phyloP scores from a whole-genome alignment of 2,113 vertebrate genomes.

The Campylorhamphus procurvoides region DNA sequence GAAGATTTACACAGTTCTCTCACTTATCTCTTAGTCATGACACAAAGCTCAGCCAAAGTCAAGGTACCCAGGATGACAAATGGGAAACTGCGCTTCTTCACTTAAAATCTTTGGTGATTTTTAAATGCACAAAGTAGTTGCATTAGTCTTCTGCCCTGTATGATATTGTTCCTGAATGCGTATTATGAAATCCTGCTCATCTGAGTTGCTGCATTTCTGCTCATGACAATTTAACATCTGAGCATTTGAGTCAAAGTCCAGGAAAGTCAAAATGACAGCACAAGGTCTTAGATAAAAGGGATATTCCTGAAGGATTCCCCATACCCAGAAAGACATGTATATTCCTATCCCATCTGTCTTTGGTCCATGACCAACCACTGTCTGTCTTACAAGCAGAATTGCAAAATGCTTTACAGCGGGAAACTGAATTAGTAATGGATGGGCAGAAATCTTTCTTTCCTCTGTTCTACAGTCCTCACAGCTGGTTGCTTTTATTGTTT shows the following conservation, averaged over 20 bases:
- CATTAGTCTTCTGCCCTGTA: neutral
- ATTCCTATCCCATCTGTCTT: neutral
- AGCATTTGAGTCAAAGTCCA: neutral
- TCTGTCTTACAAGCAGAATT: neutral
- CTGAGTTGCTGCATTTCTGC: neutral
- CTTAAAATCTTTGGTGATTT: neutral
- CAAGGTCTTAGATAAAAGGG: neutral
- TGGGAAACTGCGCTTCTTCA: neutral
- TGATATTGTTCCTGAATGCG: rapidly evolving
- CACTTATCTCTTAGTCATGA: neutral
- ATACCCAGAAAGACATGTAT: neutral
- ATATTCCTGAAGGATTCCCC: neutral
- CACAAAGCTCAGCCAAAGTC: neutral
- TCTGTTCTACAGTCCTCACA: neutral
- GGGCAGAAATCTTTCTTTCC: neutral
- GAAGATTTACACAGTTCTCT: neutral
- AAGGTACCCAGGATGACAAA: neutral
- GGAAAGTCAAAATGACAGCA: neutral
- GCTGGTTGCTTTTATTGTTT: neutral
- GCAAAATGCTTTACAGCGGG: neutral
- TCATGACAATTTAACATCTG: neutral
- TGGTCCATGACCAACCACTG: neutral
- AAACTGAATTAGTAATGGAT: neutral
- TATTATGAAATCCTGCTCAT: neutral
- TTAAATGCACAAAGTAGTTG: neutral